Base-by-base conservation (phyloP, 2,888 invertebrate species). In the Calameuta pallipes region DNA sequence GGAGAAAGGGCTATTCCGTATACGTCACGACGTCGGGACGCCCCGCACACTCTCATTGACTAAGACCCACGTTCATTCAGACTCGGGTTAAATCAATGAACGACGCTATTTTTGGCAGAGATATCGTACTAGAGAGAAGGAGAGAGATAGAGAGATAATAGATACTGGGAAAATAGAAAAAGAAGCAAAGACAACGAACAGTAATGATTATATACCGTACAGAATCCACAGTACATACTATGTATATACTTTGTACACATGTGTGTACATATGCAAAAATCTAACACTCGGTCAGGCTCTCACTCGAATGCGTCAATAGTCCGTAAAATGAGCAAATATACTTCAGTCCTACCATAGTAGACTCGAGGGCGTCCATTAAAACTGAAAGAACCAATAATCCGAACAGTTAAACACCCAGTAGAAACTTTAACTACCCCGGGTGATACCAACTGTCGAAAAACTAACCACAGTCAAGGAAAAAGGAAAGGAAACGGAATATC, bases 81-180 rank as follows among this genome's bases (percentile, higher is more conserved):
- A 81, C 81, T 80, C 41, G 23, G 23, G 84, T 78, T 81, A 85
- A 88, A 88, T 87, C 88, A 87, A 88, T 88, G 87, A 83, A 83
- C 75, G 84, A 83, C 75, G 84, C 87, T 87, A 87, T 87, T 87
- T 87, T 87, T 83, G 85, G 85, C 83, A 76, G 77, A 79, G 80
- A 77, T 79, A 75, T 76, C 78, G 73, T 70, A 76, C 82, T 0
- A 56, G 9, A 56, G 23, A 23, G 23, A 56, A 9, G 1, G 41
- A 56, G 41, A 56, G 41, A 56, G 41, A 41, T 0, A 15, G 37
- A 4, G 15, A 23, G 15, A 56, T 4, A 9, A 56, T 23, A 9
- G 23, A 56, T 56, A 56, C 4, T 23, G 15, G 1, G 1, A 23
- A 56, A 56, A 56, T 56, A 56, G 41, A 56, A 56, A 56, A 56